Conservation (phyloP, 2,888 invertebrate species). For the Zelleria hepariella region DNA sequence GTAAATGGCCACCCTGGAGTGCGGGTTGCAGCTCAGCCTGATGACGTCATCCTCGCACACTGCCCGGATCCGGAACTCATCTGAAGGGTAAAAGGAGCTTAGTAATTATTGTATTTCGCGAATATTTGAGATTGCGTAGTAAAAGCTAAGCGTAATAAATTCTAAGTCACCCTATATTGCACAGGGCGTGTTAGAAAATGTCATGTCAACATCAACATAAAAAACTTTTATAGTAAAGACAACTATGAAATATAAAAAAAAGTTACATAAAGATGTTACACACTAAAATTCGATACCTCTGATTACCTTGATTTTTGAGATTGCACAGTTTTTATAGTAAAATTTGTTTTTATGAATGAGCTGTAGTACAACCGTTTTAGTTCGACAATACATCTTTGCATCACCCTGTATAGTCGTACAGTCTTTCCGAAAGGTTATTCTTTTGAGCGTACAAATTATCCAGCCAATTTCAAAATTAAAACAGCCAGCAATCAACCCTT, state of each 20-base stretch:
- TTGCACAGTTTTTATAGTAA: too few relatives aligned
- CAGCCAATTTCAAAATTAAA: background rate
- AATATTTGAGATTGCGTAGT: background rate
- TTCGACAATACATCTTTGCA: too few relatives aligned
- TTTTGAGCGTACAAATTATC: background rate
- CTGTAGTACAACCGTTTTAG: too few relatives aligned
- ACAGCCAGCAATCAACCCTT: background rate
- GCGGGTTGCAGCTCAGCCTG: conserved; percentile 85
- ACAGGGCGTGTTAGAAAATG: background rate
- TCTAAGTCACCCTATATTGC: background rate
- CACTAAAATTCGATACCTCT: too few relatives aligned
- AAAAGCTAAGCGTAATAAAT: too few relatives aligned
- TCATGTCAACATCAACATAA: too few relatives aligned
- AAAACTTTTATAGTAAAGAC: too few relatives aligned
- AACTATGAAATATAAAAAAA: too few relatives aligned
- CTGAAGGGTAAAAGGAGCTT: conserved; percentile 66
- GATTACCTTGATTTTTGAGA: too few relatives aligned
- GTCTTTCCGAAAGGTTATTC: background rate
- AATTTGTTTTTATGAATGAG: too few relatives aligned
- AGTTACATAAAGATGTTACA: too few relatives aligned
- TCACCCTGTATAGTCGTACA: too few relatives aligned
- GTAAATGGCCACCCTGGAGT: conserved; percentile 88
- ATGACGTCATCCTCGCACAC: conserved; percentile 90
- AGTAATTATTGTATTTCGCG: background rate
- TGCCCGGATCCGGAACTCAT: conserved; percentile 89